A percentile compares a stretch with the other conserved stretches of the same genome.
Conservation (phyloP, 2,888 invertebrate species). For the Eupsilia transversa region DNA sequence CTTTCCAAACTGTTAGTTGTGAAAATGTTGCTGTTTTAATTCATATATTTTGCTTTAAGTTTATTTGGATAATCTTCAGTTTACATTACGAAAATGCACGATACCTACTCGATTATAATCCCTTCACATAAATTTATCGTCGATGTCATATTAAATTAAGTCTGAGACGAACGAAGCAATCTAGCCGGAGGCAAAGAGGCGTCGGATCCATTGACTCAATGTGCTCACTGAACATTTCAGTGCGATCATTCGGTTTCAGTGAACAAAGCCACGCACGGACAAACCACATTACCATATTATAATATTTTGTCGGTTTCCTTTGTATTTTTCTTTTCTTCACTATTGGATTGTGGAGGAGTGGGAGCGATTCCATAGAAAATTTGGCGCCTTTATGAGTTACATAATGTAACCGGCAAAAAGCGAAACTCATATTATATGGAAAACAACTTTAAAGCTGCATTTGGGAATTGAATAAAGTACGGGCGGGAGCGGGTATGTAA, state of each 20-base stretch:
- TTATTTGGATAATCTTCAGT: slow-evolving; percentile 21
- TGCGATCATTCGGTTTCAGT: slow-evolving; percentile 76
- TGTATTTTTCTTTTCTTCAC: slow-evolving; percentile 33
- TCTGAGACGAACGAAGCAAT: slow-evolving; percentile 66
- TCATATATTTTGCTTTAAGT: slow-evolving; percentile 35
- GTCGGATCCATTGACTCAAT: slow-evolving; percentile 70
- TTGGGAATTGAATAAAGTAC: slow-evolving; percentile 38
- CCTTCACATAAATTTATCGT: slow-evolving; percentile 54
- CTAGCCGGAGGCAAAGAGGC: slow-evolving; percentile 63
- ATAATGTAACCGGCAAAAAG: not conserved
- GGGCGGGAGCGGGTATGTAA: slow-evolving; percentile 13
- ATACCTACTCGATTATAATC: slow-evolving; percentile 12
- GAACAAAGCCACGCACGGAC: slow-evolving; percentile 72
- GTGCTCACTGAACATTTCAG: slow-evolving; percentile 78
- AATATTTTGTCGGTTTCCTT: slow-evolving; percentile 35
- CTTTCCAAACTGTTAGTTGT: slow-evolving; percentile 69
- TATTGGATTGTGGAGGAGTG: slow-evolving; percentile 29
- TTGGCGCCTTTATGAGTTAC: slow-evolving; percentile 16
- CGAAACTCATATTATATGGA: slow-evolving; percentile 9
- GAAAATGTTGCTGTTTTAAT: slow-evolving; percentile 60
- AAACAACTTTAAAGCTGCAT: slow-evolving; percentile 40
- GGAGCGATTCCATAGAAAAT: slow-evolving; percentile 28
- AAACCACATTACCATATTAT: slow-evolving; percentile 63
- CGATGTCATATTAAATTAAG: slow-evolving; percentile 66
- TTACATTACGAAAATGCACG: slow-evolving; percentile 28